Percentiles rank a stretch among this genome's conserved stretches.
phyloP scores from a whole-genome alignment of 2,113 vertebrate species.

The Colaptes auratus region DNA sequence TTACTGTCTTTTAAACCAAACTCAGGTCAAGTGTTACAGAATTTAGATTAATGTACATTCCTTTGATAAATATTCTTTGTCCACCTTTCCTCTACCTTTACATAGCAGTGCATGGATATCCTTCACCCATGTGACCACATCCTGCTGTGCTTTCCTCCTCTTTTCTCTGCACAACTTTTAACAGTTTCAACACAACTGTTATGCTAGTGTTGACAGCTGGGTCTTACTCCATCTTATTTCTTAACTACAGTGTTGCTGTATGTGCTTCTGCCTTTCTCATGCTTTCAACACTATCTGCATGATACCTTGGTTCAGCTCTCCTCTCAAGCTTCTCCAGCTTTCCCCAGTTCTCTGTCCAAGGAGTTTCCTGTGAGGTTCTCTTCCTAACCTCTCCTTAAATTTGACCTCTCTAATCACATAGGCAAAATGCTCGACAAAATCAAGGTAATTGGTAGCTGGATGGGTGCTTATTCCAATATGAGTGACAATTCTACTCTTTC shows the following conservation, averaged over 20 bases:
- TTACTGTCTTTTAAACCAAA: background rate
- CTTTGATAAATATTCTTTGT: background rate
- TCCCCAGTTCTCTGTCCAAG: background rate
- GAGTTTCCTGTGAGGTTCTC: background rate
- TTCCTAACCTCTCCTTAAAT: background rate
- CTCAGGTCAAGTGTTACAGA: background rate
- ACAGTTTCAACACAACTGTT: background rate
- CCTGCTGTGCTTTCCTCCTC: background rate
- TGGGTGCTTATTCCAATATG: background rate
- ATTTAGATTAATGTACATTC: background rate
- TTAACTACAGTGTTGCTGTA: background rate
- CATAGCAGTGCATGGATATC: background rate
- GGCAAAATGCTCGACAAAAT: background rate
- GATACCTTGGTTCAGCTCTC: background rate
- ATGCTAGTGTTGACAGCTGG: background rate
- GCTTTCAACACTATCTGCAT: background rate
- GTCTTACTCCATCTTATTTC: background rate
- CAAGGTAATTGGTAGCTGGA: background rate
- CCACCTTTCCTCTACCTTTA: background rate
- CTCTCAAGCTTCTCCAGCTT: background rate
- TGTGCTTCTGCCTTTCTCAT: background rate
- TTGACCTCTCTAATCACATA: background rate
- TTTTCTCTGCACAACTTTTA: background rate
- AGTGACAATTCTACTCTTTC: background rate
- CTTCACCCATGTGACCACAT: background rate